These are phyloP conservation scores for Oscheius onirici DNA, from an alignment of 2,888 invertebrate species.

Conservation along the genomic window DNA sequence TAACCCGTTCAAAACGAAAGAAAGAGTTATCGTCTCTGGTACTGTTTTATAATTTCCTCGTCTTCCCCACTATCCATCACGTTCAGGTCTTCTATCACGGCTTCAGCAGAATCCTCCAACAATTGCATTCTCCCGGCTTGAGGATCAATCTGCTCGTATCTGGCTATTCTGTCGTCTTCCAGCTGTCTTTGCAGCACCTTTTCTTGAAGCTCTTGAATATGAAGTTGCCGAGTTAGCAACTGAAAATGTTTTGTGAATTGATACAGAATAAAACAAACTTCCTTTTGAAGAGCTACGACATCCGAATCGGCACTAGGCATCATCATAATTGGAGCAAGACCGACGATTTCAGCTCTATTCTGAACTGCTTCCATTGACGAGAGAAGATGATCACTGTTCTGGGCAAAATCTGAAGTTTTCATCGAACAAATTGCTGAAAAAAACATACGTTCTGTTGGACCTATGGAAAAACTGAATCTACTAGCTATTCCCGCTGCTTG, in stretches of 20 bases:
- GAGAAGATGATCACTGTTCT: conserved; percentile 17
- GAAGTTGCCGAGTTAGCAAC: conserved; percentile 48
- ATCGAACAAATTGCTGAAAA: not conserved
- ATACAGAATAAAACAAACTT: conserved; percentile 28
- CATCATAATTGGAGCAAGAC: conserved; percentile 50
- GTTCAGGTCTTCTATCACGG: conserved; percentile 36
- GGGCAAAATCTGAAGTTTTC: conserved; percentile 6
- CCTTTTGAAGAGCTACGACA: conserved; percentile 55
- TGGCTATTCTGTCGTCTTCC: conserved; percentile 39
- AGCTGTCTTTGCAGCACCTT: conserved; percentile 48
- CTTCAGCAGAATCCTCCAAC: conserved; percentile 3
- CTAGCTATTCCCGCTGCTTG: conserved; percentile 38
- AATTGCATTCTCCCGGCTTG: conserved; percentile 38
- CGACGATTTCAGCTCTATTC: conserved; percentile 30
- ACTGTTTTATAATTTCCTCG: conserved; percentile 14
- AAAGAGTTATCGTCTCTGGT: not conserved
- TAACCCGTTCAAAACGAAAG: not conserved
- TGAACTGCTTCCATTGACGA: conserved; percentile 22
- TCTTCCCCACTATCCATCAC: conserved; percentile 38
- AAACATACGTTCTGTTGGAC: not conserved
- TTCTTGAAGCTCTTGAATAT: conserved; percentile 52
- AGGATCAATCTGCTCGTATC: conserved; percentile 42
- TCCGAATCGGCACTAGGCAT: conserved; percentile 49
- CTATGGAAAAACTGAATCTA: conserved; percentile 42
- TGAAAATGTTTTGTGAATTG: conserved; percentile 25